Evolutionary conservation across 2,113 vertebrate species (phyloP).

Genomic region (Sturnus vulgaris): DNA sequence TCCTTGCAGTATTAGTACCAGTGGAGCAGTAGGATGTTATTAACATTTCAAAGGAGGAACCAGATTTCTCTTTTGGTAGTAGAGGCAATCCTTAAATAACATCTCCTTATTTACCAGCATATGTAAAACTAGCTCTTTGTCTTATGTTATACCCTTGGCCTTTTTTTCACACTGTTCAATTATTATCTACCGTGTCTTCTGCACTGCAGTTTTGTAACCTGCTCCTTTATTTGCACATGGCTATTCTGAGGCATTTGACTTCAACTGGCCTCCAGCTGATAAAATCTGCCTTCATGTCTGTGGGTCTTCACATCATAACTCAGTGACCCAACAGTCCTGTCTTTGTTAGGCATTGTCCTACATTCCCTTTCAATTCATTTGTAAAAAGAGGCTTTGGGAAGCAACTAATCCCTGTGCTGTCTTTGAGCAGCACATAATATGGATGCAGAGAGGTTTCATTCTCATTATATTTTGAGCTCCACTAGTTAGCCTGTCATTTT

Average conservation of each 20-base stretch:
- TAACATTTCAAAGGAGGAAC: not conserved
- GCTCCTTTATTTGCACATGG: not conserved
- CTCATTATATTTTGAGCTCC: not conserved
- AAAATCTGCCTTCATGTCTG: not conserved
- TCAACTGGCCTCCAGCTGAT: not conserved
- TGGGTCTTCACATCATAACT: not conserved
- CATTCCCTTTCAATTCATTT: not conserved
- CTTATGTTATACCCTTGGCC: not conserved
- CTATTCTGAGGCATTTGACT: not conserved
- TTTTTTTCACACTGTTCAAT: not conserved
- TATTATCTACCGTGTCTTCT: not conserved
- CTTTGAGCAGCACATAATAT: not conserved
- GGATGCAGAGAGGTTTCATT: not conserved
- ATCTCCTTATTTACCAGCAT: not conserved
- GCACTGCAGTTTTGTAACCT: not conserved
- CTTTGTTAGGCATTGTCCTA: not conserved
- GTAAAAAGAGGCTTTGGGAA: not conserved
- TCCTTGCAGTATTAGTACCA: not conserved
- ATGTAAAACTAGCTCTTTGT: not conserved
- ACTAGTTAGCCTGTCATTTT: not conserved
- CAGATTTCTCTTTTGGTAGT: not conserved
- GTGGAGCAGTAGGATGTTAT: not conserved
- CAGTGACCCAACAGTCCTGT: not conserved
- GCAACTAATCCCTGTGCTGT: not conserved
- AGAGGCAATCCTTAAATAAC: not conserved